Evolutionary conservation across 2,888 invertebrate genomes (phyloP).

Genomic region (Colletes collaris): DNA sequence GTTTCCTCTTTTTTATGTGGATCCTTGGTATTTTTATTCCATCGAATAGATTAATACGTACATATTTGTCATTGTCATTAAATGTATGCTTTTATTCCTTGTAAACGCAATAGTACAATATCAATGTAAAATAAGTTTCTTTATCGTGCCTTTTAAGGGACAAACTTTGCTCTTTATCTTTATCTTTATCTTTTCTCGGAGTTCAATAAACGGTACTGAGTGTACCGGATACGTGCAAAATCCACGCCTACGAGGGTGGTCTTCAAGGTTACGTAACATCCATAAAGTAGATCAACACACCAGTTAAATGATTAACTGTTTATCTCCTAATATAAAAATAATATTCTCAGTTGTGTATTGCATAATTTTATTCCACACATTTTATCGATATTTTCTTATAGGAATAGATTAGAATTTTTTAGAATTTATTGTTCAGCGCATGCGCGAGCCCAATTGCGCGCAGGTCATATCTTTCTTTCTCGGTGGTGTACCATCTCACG

Average conservation of each 20-base stretch:
- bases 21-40: too few relatives aligned
- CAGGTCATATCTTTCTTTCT: conserved; percentile 53
- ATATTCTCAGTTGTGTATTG: background rate
- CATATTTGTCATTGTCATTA: too few relatives aligned
- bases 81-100: too few relatives aligned
- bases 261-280: conserved; percentile 64
- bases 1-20: too few relatives aligned
- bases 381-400: conserved; percentile 15
- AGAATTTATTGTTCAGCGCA: conserved; percentile 51
- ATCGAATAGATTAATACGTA: too few relatives aligned
- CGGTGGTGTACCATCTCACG: conserved; percentile 62
- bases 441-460: conserved; percentile 57
- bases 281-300: conserved; percentile 32
- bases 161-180: background rate
- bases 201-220: conserved; percentile 47
- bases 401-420: conserved; percentile 28
- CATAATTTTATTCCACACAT: conserved; percentile 9
- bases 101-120: too few relatives aligned
- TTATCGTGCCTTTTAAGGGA: background rate
- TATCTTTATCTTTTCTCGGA: conserved; percentile 14
- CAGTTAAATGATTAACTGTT: background rate
- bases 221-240: conserved; percentile 47
- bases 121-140: too few relatives aligned
- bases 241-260: conserved; percentile 59
- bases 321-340: background rate